Base-by-base conservation (phyloP, 2,888 invertebrate genomes). In the Ceraclea dissimilis region DNA sequence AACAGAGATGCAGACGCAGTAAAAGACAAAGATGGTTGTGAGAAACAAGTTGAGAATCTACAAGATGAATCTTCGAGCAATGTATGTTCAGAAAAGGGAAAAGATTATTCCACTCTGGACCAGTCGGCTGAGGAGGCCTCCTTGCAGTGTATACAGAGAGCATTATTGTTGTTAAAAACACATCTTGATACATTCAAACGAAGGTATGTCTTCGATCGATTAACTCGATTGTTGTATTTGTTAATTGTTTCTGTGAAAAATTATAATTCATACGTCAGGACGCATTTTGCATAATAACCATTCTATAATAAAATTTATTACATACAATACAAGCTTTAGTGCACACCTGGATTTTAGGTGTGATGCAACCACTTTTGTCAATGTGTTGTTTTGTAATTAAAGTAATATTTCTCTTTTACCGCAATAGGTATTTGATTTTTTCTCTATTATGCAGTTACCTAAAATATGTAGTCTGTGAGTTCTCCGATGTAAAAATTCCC, bases 101-200 rank as follows among this genome's bases (percentile, higher is more conserved):
- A 58, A 21, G 72, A 61, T 39, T 70, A 68, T 70, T 81, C 69
- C 51, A 75, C 75, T 49, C 75, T 75, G 53, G 75, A 75, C 50
- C 73, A 75, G 57, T 75, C 77, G 73, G 74, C 75, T 11, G 86
- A 90, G 66, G 93, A 94, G 65, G 84, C 88, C 2, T 90, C 90
- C 56, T 70, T 96, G 51, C 83, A 93, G 66, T 88, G 93, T 60
- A 92, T 96, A 61, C 95, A 96, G 72, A 81, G 95, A 64, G 95
- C 93, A 31, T 71, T 96, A 51, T 72, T 94, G 62, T 71, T 96
- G 49, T 75, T 96, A 54, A 91, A 93, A 70, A 94, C 94, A 0
- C 96, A 96, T 74, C 80, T 96, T 65, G 95, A 96, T 71, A 92
- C 92, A 1, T 96, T 95, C 70, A 82, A 91, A 57, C 80, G 89